These are phyloP conservation scores for Sebastes itinus DNA, from an alignment of 2,797 vertebrate genomes.

Conservation along the genomic window DNA sequence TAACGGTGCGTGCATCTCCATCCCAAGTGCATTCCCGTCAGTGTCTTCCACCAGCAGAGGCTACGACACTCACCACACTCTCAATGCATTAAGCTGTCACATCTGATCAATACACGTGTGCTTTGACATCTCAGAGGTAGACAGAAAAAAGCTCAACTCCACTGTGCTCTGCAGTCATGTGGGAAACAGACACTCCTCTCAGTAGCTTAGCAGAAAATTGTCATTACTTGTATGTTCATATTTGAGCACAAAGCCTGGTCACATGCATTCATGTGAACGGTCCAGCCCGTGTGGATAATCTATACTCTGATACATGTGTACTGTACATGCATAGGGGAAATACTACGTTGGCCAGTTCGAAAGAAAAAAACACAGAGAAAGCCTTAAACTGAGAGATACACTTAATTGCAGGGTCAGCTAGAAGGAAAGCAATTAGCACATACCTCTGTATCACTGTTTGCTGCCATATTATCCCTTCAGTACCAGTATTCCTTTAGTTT, in stretches of 20 bases:
- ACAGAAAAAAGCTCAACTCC: neutral
- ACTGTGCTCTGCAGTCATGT: neutral
- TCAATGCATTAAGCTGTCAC: slow-evolving; percentile 35
- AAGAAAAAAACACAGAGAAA: neutral
- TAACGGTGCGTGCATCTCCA: neutral
- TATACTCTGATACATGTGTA: neutral
- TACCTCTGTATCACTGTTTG: slow-evolving; percentile 68
- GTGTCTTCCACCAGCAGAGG: slow-evolving; percentile 2
- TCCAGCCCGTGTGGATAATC: neutral
- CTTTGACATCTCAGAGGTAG: slow-evolving; percentile 7
- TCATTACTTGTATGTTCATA: neutral
- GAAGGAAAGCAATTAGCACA: slow-evolving; percentile 36
- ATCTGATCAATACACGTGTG: slow-evolving; percentile 39
- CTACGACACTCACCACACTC: neutral
- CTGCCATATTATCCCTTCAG: slow-evolving; percentile 57
- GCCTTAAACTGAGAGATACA: neutral
- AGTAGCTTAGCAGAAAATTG: slow-evolving; percentile 16
- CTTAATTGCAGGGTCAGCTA: slow-evolving; percentile 19
- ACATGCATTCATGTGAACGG: slow-evolving; percentile 25
- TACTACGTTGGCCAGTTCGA: neutral
- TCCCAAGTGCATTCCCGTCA: neutral
- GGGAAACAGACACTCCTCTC: neutral
- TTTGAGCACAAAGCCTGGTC: slow-evolving; percentile 13
- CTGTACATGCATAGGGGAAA: slow-evolving; percentile 9
- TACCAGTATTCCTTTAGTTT: slow-evolving; percentile 26